These are phyloP conservation scores for Eidolon helvum DNA, from an alignment of 2,113 vertebrate species.

Conservation along the genomic window DNA sequence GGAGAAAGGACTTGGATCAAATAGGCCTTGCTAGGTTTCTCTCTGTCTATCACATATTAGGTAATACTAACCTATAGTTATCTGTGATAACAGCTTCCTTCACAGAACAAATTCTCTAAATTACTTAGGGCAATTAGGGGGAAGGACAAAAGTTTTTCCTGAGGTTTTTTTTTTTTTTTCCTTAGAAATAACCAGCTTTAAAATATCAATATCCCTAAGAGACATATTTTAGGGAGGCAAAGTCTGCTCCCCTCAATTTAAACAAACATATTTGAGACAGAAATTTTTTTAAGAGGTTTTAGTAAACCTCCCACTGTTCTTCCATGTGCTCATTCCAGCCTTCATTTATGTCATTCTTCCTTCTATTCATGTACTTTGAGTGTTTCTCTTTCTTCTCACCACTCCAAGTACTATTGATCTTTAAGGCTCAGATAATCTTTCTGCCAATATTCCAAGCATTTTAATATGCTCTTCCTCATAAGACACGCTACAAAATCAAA, in stretches of 20 bases:
- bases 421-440: not conserved
- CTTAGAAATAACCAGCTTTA: not conserved
- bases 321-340: fast-evolving
- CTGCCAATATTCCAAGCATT: not conserved
- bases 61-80: not conserved
- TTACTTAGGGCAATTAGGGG: not conserved
- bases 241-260: not conserved
- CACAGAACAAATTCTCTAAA: not conserved
- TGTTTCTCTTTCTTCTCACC: not conserved
- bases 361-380: not conserved
- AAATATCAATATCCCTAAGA: not conserved
- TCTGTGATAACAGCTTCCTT: not conserved
- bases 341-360: not conserved
- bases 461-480: not conserved
- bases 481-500: not conserved
- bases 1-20: not conserved
- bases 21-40: not conserved
- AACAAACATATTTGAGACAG: not conserved
- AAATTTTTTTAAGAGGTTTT: not conserved
- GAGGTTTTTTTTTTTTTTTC: not conserved
- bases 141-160: not conserved
- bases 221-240: not conserved
- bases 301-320: not conserved
- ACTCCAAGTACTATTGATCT: not conserved
- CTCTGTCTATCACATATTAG: not conserved